These are phyloP conservation scores for Chelmon rostratus DNA, from an alignment of 2,797 vertebrate species.

Conservation along the genomic window DNA sequence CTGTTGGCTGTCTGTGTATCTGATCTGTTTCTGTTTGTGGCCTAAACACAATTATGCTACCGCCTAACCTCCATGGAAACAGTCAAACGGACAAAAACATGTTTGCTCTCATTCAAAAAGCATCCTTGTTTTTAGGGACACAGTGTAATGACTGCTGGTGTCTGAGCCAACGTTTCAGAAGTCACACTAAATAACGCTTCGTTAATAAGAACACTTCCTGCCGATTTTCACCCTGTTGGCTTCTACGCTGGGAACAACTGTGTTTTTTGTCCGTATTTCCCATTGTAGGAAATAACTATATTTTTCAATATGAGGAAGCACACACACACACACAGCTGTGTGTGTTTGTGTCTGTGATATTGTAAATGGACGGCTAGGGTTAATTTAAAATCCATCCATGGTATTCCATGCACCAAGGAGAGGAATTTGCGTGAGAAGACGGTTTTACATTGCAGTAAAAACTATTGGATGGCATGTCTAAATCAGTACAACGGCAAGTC, in stretches of 20 bases:
- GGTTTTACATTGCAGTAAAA: too few species aligned
- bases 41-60: slow-evolving; percentile 76
- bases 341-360: too few species aligned
- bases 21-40: slow-evolving; percentile 81
- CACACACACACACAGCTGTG: slow-evolving; percentile 8
- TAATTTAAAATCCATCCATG: slow-evolving; percentile 69
- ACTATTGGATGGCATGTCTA: too few species aligned
- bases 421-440: slow-evolving; percentile 62
- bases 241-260: slow-evolving; percentile 50
- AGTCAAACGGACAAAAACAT: slow-evolving; percentile 76
- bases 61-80: slow-evolving; percentile 82
- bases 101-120: slow-evolving; percentile 72
- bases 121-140: slow-evolving; percentile 71
- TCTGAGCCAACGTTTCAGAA: slow-evolving; percentile 65
- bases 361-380: slow-evolving; percentile 54
- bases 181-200: slow-evolving; percentile 59
- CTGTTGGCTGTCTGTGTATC: slow-evolving; percentile 78
- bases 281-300: slow-evolving; percentile 17
- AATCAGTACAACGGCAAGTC: too few species aligned
- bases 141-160: slow-evolving; percentile 54
- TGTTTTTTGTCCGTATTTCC: slow-evolving; percentile 1
- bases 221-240: slow-evolving; percentile 63
- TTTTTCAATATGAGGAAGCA: slow-evolving; percentile 5
- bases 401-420: slow-evolving; percentile 45
- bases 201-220: slow-evolving; percentile 66